Evolutionary conservation across 2,888 invertebrate genomes (phyloP).

Genomic region (Ryuthela nishihirai): DNA sequence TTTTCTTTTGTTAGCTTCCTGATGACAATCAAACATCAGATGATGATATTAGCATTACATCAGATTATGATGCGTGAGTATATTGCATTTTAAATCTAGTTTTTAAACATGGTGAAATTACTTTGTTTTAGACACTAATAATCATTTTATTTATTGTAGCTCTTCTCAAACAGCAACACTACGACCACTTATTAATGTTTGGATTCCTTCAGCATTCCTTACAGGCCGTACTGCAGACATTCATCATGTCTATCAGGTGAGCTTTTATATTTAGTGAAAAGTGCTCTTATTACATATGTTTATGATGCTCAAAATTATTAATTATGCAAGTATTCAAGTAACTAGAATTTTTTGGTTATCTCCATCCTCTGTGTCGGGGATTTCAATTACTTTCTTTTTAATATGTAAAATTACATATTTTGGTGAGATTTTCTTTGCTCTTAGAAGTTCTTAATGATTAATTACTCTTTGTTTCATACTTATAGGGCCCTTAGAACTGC

Average conservation of each 20-base stretch:
- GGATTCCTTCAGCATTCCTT: slow-evolving; percentile 83
- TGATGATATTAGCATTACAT: slow-evolving; percentile 52
- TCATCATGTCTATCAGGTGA: slow-evolving; percentile 86
- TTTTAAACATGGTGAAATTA: neutral
- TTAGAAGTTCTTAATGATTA: too few species aligned
- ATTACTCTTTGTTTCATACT: too few species aligned
- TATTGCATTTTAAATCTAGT: neutral
- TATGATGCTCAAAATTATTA: too few species aligned
- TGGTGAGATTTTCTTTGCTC: too few species aligned
- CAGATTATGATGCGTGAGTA: slow-evolving; percentile 44
- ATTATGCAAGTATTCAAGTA: neutral
- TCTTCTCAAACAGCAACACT: slow-evolving; percentile 45
- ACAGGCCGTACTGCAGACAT: slow-evolving; percentile 67
- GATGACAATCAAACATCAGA: slow-evolving; percentile 49
- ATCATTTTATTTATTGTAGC: slow-evolving; percentile 12
- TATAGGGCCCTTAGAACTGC: too few species aligned
- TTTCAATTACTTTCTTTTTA: too few species aligned
- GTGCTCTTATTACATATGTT: too few species aligned
- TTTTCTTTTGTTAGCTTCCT: slow-evolving; percentile 44
- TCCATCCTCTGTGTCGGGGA: too few species aligned
- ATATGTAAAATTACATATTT: neutral
- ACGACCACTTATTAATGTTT: slow-evolving; percentile 66
- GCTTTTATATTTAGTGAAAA: slow-evolving; percentile 1
- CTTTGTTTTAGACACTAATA: slow-evolving; percentile 4
- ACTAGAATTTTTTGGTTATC: too few species aligned